Evolutionary conservation across 2,888 invertebrate species (phyloP).

Genomic region (Meteorus cinctellus): DNA sequence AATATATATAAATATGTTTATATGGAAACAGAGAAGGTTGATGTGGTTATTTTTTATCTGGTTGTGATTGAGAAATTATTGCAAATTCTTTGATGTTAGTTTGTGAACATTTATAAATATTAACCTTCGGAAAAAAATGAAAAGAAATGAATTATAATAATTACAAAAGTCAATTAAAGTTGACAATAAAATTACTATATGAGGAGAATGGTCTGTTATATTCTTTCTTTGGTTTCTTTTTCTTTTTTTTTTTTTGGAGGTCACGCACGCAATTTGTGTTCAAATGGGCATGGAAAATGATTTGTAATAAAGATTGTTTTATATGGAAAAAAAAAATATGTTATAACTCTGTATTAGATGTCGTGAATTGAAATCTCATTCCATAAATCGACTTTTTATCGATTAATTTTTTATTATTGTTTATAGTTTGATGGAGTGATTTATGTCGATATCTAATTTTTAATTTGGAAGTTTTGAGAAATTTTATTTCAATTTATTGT

Average conservation of each 20-base stretch:
- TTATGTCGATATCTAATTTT: too few species aligned
- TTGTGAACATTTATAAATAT: not conserved
- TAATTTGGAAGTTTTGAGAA: too few species aligned
- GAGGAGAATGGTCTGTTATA: not conserved
- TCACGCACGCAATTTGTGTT: not conserved
- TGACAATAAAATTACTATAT: not conserved
- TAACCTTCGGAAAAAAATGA: not conserved
- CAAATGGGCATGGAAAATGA: not conserved
- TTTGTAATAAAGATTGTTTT: not conserved
- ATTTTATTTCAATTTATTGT: too few species aligned
- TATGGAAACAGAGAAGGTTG: not conserved
- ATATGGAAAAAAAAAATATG: too few species aligned
- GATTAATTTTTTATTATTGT: too few species aligned
- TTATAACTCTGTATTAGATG: too few species aligned
- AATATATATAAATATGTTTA: not conserved
- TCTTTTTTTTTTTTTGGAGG: not conserved
- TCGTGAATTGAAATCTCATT: too few species aligned
- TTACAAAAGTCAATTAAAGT: slow-evolving; percentile 10
- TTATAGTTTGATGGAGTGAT: too few species aligned
- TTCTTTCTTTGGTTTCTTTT: not conserved
- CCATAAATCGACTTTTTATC: too few species aligned
- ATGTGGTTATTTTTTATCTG: not conserved
- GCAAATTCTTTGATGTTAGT: not conserved
- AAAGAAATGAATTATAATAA: not conserved
- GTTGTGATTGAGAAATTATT: not conserved